Conservation (phyloP, 2,797 vertebrate genomes). For the Eulemur mongoz region DNA sequence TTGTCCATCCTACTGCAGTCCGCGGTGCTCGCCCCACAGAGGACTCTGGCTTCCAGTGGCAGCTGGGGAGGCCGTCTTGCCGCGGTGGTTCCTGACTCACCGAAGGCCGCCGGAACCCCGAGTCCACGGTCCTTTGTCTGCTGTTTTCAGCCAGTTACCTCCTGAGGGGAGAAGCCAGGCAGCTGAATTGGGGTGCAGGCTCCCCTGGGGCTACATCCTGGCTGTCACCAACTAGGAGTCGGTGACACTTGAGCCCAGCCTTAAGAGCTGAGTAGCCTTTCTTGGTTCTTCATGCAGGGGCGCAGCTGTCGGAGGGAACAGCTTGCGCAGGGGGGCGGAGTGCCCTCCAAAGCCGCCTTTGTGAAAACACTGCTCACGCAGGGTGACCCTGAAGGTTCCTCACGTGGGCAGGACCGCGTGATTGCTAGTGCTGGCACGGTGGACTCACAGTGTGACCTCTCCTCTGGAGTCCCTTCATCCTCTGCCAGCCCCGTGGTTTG, state of each 20-base stretch:
- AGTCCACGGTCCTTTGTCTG: not conserved
- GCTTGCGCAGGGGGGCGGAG: fast-evolving
- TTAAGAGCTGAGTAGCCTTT: not conserved
- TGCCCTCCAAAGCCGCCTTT: fast-evolving
- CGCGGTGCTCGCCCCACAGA: not conserved
- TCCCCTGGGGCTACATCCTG: too few relatives aligned
- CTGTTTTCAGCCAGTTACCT: not conserved
- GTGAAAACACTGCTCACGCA: fast-evolving
- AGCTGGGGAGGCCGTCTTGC: too few relatives aligned
- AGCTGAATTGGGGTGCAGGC: not conserved
- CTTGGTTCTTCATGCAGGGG: not conserved
- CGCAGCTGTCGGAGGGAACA: not conserved
- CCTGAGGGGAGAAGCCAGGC: not conserved
- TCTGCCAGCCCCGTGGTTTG: not conserved
- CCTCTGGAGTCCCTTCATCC: not conserved
- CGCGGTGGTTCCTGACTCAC: fast-evolving
- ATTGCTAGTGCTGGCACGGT: fast-evolving
- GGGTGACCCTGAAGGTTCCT: not conserved
- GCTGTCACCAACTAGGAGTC: not conserved
- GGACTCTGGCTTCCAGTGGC: not conserved
- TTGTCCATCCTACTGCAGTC: fast-evolving
- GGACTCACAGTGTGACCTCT: fast-evolving
- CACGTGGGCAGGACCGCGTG: fast-evolving
- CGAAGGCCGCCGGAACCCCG: fast-evolving
- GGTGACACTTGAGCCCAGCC: not conserved